Conservation (phyloP, 2,113 vertebrate species). For the Syngnathus scovelli region DNA sequence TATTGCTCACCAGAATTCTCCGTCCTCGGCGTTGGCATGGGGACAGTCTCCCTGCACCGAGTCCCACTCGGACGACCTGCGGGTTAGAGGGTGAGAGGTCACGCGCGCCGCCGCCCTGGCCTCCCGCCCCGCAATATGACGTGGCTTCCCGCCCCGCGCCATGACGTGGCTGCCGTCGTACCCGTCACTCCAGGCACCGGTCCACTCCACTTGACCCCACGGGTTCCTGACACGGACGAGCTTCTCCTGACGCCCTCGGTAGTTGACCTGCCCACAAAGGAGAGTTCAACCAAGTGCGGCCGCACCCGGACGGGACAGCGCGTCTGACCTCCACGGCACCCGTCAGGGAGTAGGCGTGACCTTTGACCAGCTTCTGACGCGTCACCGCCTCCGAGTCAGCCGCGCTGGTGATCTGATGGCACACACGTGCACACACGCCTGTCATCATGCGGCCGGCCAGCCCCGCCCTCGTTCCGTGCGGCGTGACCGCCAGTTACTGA, state of each 20-base stretch:
- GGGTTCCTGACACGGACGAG: conserved; percentile 89
- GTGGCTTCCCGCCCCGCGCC: too few species aligned
- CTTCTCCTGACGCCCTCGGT: conserved; percentile 77
- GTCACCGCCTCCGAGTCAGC: conserved; percentile 87
- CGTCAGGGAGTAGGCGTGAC: conserved; percentile 89
- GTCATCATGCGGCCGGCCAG: too few species aligned
- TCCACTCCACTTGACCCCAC: conserved; percentile 98
- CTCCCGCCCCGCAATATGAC: too few species aligned
- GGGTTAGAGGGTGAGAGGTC: too few species aligned
- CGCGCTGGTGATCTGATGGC: conserved; percentile 81
- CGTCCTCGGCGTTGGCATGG: conserved; percentile 78
- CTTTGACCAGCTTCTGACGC: conserved; percentile 91
- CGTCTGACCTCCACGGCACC: conserved; percentile 80
- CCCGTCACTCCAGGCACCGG: conserved; percentile 91
- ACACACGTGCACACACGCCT: too few species aligned
- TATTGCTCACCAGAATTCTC: conserved; percentile 85
- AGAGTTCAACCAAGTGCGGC: not conserved
- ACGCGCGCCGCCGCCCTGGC: too few species aligned
- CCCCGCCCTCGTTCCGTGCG: too few species aligned
- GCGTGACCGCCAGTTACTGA: conserved; percentile 56
- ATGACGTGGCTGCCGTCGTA: conserved; percentile 39
- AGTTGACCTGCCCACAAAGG: conserved; percentile 74
- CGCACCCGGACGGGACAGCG: not conserved
- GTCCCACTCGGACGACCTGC: conserved; percentile 83
- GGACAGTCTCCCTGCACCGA: conserved; percentile 75